Conservation (phyloP, 2,888 invertebrate genomes). For the Metellina segmentata region DNA sequence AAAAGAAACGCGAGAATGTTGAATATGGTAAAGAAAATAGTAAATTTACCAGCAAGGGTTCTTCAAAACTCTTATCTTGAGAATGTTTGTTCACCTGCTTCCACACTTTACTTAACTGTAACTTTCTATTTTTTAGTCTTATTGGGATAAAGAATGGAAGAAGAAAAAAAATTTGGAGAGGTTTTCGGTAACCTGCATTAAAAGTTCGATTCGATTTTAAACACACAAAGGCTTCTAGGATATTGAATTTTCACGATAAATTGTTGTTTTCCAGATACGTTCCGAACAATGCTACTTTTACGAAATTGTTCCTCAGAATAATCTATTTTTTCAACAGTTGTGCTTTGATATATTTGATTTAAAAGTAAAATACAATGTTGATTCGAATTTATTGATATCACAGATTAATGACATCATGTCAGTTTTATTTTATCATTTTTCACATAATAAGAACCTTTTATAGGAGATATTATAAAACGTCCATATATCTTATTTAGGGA, state of each 20-base stretch:
- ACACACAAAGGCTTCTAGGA: background rate
- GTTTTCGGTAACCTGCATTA: slow-evolving; percentile 25
- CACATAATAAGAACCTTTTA: too few species aligned
- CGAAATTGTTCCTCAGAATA: background rate
- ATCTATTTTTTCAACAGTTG: background rate
- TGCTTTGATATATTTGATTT: background rate
- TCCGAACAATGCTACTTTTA: background rate
- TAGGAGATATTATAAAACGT: too few species aligned
- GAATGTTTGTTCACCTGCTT: slow-evolving; percentile 61
- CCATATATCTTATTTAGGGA: too few species aligned
- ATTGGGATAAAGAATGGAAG: slow-evolving; percentile 44
- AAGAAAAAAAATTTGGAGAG: slow-evolving; percentile 7
- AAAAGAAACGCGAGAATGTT: slow-evolving; percentile 23
- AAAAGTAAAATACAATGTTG: background rate
- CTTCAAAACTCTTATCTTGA: slow-evolving; percentile 60
- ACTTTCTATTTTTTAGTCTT: slow-evolving; percentile 27
- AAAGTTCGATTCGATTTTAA: slow-evolving; percentile 13
- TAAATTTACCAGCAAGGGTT: slow-evolving; percentile 58
- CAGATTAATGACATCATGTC: too few species aligned
- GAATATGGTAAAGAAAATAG: slow-evolving; percentile 31
- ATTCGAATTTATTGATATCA: too few species aligned
- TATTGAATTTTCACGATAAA: slow-evolving; percentile 1
- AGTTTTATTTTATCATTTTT: too few species aligned
- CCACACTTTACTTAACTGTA: slow-evolving; percentile 42
- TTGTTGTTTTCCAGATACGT: background rate